Base-by-base conservation (phyloP, 2,113 vertebrate genomes). In the Calidris pugnax region DNA sequence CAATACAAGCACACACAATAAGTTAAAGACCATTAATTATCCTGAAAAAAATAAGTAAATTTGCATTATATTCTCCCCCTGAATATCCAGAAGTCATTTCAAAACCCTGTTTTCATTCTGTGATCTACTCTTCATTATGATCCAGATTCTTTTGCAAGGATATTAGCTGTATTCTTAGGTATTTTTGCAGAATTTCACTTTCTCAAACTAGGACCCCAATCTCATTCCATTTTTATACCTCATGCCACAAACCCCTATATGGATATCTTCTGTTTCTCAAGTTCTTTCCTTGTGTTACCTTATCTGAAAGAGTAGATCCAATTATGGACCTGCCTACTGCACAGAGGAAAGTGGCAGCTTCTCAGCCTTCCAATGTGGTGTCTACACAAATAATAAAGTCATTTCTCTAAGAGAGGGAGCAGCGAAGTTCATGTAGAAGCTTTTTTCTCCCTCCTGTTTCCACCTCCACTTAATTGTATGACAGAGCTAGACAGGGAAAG, bases 231-330 rank as follows among this genome's bases (percentile, higher is more conserved):
- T 89, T 87, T 72, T 35, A 33, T 7, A 30, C 2, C 15, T 71
- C 9, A 19, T 77, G 18, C 7, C 7, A 43, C 5, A 71, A 18
- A 1, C 1, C 4, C 17, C 10, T 4, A 33, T 12, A 9, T 30
- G 45, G 10, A 48, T 21, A 9, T 27, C 37, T 51, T 84, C 22
- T 57, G 2, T 50, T 85, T 94, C 14, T 10, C 11, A 20, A 2
- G 2, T 27, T 71, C 17, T 19, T 66, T 78, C 24, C 23, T 7
- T 12, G 6, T 0, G 1, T 30, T 85, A 3, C 16, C 7, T 39
- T 43, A 30, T 17, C 35, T 63, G 55, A 77, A 91, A 62, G 4
- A 57, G 11, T 12, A 66, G n/a, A 48, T 85, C 16, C 4, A 4
- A 14, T 14, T 30, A 24, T n/a, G 32, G 24, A 15, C 24, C 72